Percentiles rank a stretch among this genome's conserved stretches.
Evolutionary conservation across 2,797 vertebrate species (phyloP).

Genomic region (Clarias pachynema): DNA sequence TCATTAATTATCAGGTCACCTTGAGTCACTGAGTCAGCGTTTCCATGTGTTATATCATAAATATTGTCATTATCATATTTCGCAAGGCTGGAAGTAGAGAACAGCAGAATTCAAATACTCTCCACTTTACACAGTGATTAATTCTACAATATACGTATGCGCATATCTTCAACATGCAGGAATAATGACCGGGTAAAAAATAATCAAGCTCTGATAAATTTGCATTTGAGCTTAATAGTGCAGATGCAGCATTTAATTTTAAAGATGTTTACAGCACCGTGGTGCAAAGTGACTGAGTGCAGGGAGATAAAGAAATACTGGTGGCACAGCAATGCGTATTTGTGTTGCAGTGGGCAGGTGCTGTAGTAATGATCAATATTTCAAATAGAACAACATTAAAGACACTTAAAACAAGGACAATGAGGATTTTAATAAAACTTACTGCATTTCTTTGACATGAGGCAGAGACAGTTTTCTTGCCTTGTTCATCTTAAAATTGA

Average conservation of each 20-base stretch:
- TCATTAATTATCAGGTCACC: not conserved
- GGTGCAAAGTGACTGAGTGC: not conserved
- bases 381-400: not conserved
- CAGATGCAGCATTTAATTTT: not conserved
- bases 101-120: not conserved
- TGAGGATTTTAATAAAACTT: not conserved
- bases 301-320: not conserved
- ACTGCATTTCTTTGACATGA: not conserved
- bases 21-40: not conserved
- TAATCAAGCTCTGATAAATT: not conserved
- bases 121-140: not conserved
- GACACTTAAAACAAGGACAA: not conserved
- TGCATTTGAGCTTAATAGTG: not conserved
- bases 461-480: not conserved
- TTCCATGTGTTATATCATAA: not conserved
- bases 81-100: not conserved
- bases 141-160: not conserved
- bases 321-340: slow-evolving; percentile 16
- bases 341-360: not conserved
- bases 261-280: not conserved
- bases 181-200: not conserved
- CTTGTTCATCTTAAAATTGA: not conserved
- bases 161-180: not conserved
- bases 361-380: slow-evolving; percentile 6
- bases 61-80: not conserved